Evolutionary conservation across 92 coral and sea anemone species (phyloP).

Genomic region (Scolanthus callimorphus): DNA sequence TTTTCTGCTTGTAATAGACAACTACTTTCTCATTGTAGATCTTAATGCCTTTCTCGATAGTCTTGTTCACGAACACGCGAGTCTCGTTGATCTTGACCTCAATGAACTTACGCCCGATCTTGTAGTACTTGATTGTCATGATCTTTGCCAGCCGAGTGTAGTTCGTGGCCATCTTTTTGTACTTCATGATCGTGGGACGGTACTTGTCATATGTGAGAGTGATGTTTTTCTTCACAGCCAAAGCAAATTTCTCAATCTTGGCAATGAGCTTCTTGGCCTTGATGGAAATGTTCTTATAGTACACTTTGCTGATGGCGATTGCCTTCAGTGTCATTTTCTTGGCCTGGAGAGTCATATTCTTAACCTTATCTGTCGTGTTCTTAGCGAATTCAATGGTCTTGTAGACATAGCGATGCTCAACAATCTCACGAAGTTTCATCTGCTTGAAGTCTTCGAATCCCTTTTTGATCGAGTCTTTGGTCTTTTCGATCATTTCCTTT

Average conservation of each 20-base stretch:
- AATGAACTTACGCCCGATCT: constrained; percentile 40
- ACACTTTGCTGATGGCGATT: constrained; percentile 57
- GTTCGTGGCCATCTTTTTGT: constrained; percentile 17
- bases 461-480: constrained; percentile 27
- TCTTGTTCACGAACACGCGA: constrained; percentile 62
- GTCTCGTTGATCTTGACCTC: constrained; percentile 36
- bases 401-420: constrained; percentile 72
- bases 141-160: constrained; percentile 26
- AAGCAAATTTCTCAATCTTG: constrained; percentile 17
- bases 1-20: constrained; percentile 50
- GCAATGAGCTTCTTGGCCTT: constrained; percentile 48
- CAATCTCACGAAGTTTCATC: constrained; percentile 81
- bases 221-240: constrained; percentile 33
- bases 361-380: constrained; percentile 51
- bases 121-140: constrained; percentile 21
- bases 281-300: constrained; percentile 62
- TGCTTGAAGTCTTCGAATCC: constrained; percentile 60
- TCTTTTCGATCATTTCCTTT: constrained; percentile 16
- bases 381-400: constrained; percentile 55
- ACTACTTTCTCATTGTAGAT: constrained; percentile 50
- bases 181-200: constrained; percentile 22
- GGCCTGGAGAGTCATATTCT: constrained; percentile 47
- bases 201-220: constrained; percentile 17
- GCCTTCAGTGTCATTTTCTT: constrained; percentile 58
- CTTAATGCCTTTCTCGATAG: constrained; percentile 52